phyloP scores from a whole-genome alignment of 2,797 vertebrate species.

The Scyliorhinus canicula region DNA sequence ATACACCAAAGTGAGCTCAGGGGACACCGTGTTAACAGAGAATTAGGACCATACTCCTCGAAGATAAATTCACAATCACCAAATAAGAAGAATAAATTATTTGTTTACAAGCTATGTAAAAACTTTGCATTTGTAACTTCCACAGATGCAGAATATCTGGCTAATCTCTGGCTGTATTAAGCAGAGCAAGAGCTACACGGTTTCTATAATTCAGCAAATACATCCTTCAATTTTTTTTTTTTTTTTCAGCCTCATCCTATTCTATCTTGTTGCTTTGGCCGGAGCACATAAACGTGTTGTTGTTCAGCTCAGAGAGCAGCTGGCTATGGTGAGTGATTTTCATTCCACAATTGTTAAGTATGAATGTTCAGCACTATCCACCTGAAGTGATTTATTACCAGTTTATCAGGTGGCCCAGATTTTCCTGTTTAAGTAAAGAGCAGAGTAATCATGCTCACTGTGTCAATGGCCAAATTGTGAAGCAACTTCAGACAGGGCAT shows the following conservation, averaged over 20 bases:
- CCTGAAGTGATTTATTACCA: neutral
- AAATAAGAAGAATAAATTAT: too few relatives aligned
- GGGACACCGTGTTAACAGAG: too few relatives aligned
- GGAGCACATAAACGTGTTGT: conserved; percentile 82
- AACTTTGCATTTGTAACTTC: too few relatives aligned
- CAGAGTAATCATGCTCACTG: neutral
- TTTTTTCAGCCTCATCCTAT: conserved; percentile 73
- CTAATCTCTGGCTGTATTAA: too few relatives aligned
- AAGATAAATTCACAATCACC: too few relatives aligned
- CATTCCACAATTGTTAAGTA: neutral
- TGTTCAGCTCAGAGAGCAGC: conserved; percentile 77
- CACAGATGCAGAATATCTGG: too few relatives aligned
- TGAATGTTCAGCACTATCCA: neutral
- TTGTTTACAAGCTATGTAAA: too few relatives aligned
- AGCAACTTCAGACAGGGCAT: neutral
- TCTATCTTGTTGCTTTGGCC: conserved; percentile 85
- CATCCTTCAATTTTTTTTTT: neutral
- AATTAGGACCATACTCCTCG: too few relatives aligned
- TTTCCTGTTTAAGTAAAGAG: neutral
- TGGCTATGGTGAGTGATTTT: conserved; percentile 69
- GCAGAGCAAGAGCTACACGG: too few relatives aligned
- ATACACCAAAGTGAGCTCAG: too few relatives aligned
- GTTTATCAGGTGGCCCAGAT: neutral
- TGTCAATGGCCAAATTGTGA: neutral
- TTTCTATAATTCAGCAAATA: neutral